Evolutionary conservation across 2,888 invertebrate genomes (phyloP).

Genomic region (Troglohyphantes excavatus): DNA sequence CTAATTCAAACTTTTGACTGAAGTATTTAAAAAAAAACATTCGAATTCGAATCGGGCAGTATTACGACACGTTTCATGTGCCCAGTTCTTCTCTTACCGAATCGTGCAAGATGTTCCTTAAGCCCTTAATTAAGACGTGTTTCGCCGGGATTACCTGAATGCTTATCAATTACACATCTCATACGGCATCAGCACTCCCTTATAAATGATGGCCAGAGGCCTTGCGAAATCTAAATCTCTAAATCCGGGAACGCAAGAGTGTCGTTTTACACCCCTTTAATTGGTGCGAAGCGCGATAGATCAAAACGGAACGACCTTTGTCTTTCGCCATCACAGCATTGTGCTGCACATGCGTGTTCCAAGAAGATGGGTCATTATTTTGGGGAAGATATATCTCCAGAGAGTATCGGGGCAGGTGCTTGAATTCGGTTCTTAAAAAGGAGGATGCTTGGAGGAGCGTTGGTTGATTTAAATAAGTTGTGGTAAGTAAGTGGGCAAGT

Average conservation of each 20-base stretch:
- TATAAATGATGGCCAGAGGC: background rate
- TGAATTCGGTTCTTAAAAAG: background rate
- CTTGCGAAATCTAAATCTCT: background rate
- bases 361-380: slow-evolving; percentile 27
- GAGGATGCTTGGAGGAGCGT: background rate
- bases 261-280: slow-evolving; percentile 62
- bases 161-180: slow-evolving; percentile 27
- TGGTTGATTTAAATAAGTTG: background rate
- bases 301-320: slow-evolving; percentile 18
- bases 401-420: slow-evolving; percentile 49
- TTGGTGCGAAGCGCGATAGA: slow-evolving; percentile 18
- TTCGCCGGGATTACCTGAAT: slow-evolving; percentile 7
- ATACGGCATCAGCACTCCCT: background rate
- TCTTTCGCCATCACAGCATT: background rate
- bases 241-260: slow-evolving; percentile 34
- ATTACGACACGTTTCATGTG: background rate
- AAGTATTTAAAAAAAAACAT: no score
- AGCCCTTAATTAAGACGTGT: slow-evolving; percentile 6
- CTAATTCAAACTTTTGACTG: no score
- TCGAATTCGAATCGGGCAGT: background rate
- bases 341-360: slow-evolving; percentile 30
- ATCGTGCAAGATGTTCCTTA: background rate
- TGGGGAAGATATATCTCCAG: slow-evolving; percentile 19
- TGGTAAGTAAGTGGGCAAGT: no score
- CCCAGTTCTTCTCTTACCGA: background rate